phyloP scores from a whole-genome alignment of 2,797 vertebrate genomes.

The Parauchenoglanis punctatus region DNA sequence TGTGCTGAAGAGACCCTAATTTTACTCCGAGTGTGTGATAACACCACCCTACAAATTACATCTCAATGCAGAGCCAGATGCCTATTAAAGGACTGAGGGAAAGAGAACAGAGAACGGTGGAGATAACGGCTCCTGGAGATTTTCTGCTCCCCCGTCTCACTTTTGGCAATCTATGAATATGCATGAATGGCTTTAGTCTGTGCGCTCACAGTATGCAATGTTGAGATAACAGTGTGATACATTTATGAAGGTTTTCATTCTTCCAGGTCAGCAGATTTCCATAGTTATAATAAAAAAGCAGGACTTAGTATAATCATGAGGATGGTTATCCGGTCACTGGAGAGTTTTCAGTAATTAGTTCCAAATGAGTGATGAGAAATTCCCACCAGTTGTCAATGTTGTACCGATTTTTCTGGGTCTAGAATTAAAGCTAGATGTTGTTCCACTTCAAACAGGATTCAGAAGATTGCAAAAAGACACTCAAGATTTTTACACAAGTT shows the following conservation, averaged over 20 bases:
- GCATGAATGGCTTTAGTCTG: background rate
- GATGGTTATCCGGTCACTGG: background rate
- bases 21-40: conserved; percentile 42
- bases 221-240: background rate
- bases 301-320: background rate
- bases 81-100: conserved; percentile 9
- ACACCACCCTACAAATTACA: conserved; percentile 31
- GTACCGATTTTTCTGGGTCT: background rate
- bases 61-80: conserved; percentile 19
- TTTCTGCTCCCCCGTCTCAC: background rate
- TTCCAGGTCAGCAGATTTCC: conserved; percentile 14
- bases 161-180: background rate
- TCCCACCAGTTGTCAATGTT: background rate
- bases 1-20: conserved; percentile 38
- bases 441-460: background rate
- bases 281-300: background rate
- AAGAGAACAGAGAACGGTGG: background rate
- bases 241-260: conserved; percentile 7
- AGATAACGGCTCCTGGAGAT: background rate
- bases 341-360: background rate
- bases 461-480: background rate
- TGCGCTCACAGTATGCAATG: background rate
- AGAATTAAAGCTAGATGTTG: background rate
- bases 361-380: background rate
- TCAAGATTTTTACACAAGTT: background rate